A percentile compares a stretch with the other conserved stretches of the same genome.
Conservation (phyloP, 2,888 invertebrate species). For the Nebria brevicollis region DNA sequence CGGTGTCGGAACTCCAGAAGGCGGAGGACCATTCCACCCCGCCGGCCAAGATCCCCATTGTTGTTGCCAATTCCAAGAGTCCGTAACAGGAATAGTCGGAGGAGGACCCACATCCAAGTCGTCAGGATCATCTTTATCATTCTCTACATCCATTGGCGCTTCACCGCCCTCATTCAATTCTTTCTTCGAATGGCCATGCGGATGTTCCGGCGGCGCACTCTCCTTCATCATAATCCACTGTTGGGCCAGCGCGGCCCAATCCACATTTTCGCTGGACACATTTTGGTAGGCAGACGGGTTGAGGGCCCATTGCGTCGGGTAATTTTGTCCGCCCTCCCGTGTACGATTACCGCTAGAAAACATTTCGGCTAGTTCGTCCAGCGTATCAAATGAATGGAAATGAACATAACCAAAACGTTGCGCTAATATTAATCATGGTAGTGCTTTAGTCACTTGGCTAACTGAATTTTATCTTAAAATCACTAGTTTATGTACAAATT, state of each 20-base stretch:
- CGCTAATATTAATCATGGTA: not conserved
- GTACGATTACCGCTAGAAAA: slow-evolving; percentile 38
- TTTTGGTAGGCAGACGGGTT: slow-evolving; percentile 86
- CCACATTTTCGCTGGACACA: slow-evolving; percentile 86
- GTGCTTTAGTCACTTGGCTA: not conserved
- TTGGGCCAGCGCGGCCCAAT: slow-evolving; percentile 96
- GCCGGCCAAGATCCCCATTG: slow-evolving; percentile 55
- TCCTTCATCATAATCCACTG: slow-evolving; percentile 99
- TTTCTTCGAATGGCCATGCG: slow-evolving; percentile 58
- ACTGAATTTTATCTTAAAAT: not conserved
- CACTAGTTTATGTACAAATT: not conserved
- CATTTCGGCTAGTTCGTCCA: slow-evolving; percentile 19
- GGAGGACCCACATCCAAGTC: slow-evolving; percentile 49
- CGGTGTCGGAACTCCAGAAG: slow-evolving; percentile 61
- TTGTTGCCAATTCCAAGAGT: slow-evolving; percentile 59
- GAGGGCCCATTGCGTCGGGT: slow-evolving; percentile 81
- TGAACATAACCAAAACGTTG: not conserved
- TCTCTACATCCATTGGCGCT: slow-evolving; percentile 89
- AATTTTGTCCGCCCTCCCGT: slow-evolving; percentile 63
- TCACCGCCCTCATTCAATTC: slow-evolving; percentile 78
- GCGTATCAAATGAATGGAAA: not conserved
- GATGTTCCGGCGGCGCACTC: slow-evolving; percentile 68
- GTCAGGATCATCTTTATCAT: slow-evolving; percentile 74
- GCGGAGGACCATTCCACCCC: slow-evolving; percentile 59
- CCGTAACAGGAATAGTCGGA: slow-evolving; percentile 58